Percentiles rank a stretch among this genome's conserved stretches.
Evolutionary conservation across 1,140 invertebrate species (phyloP).

Genomic region (Harlomillsia oculata): DNA sequence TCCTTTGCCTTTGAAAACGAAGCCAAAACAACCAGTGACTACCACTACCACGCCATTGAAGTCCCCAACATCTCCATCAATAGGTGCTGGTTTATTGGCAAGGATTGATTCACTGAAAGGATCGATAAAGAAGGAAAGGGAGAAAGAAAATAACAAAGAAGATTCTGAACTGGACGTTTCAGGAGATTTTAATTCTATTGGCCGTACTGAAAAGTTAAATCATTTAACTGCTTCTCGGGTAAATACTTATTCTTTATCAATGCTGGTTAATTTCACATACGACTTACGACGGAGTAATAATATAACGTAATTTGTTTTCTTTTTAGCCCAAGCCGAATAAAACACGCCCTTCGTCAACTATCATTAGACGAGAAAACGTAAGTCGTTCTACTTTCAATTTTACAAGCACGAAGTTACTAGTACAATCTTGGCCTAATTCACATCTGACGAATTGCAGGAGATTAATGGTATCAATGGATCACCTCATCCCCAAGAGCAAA

Average conservation of each 20-base stretch:
- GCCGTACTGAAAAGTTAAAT: conserved; percentile 28
- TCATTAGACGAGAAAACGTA: conserved; percentile 28
- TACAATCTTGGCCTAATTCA: neutral
- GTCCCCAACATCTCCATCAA: no score
- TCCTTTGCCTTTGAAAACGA: no score
- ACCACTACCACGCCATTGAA: no score
- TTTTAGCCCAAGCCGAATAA: conserved; percentile 35
- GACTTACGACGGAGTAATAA: neutral
- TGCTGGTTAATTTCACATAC: neutral
- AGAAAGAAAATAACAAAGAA: neutral
- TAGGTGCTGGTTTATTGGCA: no score
- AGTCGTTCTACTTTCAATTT: neutral
- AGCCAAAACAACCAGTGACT: no score
- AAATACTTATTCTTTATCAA: neutral
- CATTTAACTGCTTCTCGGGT: conserved; percentile 34
- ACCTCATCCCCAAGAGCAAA: conserved; percentile 3
- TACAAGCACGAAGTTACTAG: neutral
- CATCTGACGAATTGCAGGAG: conserved; percentile 4
- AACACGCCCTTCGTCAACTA: conserved; percentile 31
- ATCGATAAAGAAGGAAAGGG: no score
- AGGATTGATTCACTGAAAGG: no score
- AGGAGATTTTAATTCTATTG: conserved; percentile 30
- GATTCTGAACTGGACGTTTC: neutral
- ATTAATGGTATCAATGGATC: conserved; percentile 11
- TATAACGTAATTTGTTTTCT: no score